Percentiles rank a stretch among this genome's conserved stretches.
These are phyloP conservation scores for Otocyon megalotis DNA, from an alignment of 2,113 vertebrate species.

Conservation along the genomic window DNA sequence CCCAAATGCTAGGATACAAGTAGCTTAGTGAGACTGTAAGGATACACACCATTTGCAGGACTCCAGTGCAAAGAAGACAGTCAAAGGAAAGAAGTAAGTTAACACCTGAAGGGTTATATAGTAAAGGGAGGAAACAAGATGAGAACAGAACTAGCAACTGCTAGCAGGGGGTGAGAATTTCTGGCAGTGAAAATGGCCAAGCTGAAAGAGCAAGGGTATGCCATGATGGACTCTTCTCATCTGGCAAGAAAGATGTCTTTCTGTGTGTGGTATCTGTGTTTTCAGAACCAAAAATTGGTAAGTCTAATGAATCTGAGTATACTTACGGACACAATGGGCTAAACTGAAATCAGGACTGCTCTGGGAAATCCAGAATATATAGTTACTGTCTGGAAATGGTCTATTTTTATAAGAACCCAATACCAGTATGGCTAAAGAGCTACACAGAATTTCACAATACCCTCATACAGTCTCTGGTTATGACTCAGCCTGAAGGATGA, in stretches of 20 bases:
- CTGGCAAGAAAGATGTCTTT: conserved; percentile 4
- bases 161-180: background rate
- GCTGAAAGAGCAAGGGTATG: background rate
- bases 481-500: conserved; percentile 60
- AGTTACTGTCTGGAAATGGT: conserved; percentile 44
- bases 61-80: background rate
- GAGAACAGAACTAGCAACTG: conserved; percentile 7
- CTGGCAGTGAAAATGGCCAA: background rate
- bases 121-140: background rate
- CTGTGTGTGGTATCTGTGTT: conserved; percentile 39
- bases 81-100: conserved; percentile 22
- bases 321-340: conserved; percentile 22
- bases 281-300: conserved; percentile 30
- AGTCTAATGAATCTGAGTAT: background rate
- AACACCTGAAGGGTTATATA: conserved; percentile 42
- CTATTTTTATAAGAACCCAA: conserved; percentile 70
- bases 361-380: conserved; percentile 60
- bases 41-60: conserved; percentile 30
- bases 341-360: conserved; percentile 53
- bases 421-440: conserved; percentile 43
- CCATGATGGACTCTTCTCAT: conserved; percentile 11
- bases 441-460: conserved; percentile 58
- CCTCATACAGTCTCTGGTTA: conserved; percentile 44
- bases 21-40: conserved; percentile 36
- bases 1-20: conserved; percentile 50